phyloP scores from a whole-genome alignment of 2,113 vertebrate species.

The Psilopsiagon aymara region DNA sequence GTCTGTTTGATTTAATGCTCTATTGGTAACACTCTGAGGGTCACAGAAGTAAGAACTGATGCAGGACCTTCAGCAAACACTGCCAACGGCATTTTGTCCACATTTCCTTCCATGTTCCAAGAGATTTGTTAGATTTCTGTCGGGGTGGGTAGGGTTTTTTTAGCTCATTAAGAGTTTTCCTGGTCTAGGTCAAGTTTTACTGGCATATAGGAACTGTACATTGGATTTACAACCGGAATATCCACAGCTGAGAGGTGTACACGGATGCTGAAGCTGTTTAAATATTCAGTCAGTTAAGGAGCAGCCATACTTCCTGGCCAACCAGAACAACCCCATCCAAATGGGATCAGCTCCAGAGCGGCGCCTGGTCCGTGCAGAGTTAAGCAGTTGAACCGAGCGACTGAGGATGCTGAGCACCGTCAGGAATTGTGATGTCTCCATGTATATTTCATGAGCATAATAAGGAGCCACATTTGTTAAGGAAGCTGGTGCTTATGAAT shows the following conservation, averaged over 20 bases:
- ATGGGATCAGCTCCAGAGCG: neutral
- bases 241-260: neutral
- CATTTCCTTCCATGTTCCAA: neutral
- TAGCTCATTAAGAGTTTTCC: neutral
- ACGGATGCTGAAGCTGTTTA: neutral
- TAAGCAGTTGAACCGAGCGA: accelerated
- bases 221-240: neutral
- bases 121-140: neutral
- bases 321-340: neutral
- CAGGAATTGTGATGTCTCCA: conserved; percentile 7
- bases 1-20: neutral
- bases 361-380: neutral
- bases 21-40: neutral
- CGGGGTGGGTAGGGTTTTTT: neutral
- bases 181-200: conserved; percentile 15
- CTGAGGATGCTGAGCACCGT: neutral
- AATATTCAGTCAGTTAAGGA: neutral
- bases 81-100: neutral
- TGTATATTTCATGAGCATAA: conserved; percentile 33
- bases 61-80: neutral
- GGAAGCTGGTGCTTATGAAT: conserved; percentile 26
- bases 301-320: neutral
- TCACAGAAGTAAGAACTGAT: neutral
- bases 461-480: conserved; percentile 33
- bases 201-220: neutral